Evolutionary conservation across 1,140 invertebrate species (phyloP), one percentile per base, ranked within the genome.

Genomic region (Anoplophora glabripennis): DNA sequence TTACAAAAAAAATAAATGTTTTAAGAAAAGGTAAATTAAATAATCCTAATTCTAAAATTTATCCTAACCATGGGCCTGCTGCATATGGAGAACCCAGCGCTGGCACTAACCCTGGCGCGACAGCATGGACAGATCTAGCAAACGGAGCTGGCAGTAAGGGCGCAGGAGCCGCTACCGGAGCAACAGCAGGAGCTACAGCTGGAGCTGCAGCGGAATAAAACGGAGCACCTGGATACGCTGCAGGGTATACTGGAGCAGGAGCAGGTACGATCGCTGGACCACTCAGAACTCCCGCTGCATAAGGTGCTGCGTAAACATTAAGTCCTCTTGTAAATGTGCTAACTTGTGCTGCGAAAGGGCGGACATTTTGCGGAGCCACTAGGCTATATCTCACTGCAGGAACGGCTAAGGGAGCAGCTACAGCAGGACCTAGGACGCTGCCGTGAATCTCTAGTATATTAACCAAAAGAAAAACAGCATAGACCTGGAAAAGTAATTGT

Each of bases 311-410:
- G 14, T 57, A 66, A 8, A 68, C 64, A 17, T 66, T 60, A 1
- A 68, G 48, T 33, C 65, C 65, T 48, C 35, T 58, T 0, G 61
- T 64, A 33, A 66, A 68, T 4, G 66, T 68, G 51, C 46, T 68
- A n/a, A 68, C 64, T 66, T 65, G 64, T 4, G 64, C 66, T 37
- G 66, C 63, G 36, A 68, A 68, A 12, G 66, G 66, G 28, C 59
- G 36, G 1, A 65, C 54, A 34, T 58, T 68, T 46, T 56, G 66
- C n/a, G 66, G 66, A 44, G 64, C 58, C 14, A 68, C 44, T 52
- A 51, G 37, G 4, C 64, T 57, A 45, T 68, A 68, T 34, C 60
- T 54, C 3, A 66, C 8, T 3, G 46, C 51, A 38, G 61, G 60
- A 10, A 35, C 34, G 4, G 46, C 61, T 5, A 28, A 2, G 5